These are phyloP conservation scores for Dolichomitus sp. DNA, from an alignment of 2,888 invertebrate species.

Conservation along the genomic window DNA sequence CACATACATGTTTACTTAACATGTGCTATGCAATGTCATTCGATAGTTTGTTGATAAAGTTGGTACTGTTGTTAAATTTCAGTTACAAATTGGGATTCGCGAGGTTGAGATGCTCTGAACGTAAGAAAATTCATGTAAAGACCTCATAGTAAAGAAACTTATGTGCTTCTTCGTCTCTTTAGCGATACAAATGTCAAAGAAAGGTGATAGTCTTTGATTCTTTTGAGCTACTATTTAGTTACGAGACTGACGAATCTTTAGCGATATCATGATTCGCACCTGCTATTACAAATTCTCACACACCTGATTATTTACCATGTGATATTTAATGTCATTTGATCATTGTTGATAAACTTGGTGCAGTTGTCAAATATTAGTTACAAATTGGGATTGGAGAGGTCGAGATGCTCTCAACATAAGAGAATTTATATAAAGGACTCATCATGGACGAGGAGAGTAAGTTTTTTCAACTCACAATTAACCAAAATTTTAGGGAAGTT, in stretches of 20 bases:
- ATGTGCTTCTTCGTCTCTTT: neutral
- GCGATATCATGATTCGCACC: neutral
- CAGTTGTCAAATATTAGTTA: neutral
- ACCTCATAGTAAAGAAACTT: too few species aligned
- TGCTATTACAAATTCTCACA: neutral
- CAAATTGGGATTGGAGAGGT: neutral
- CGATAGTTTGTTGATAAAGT: too few species aligned
- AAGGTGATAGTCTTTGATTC: neutral
- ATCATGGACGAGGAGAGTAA: too few species aligned
- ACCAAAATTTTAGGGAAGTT: too few species aligned
- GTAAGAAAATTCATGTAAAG: too few species aligned
- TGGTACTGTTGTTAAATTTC: too few species aligned
- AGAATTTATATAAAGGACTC: neutral
- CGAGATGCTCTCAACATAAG: neutral
- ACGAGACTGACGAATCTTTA: neutral
- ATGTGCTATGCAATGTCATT: too few species aligned
- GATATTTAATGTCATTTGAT: constrained; percentile 25
- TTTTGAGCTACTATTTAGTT: neutral
- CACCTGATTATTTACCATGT: constrained; percentile 22
- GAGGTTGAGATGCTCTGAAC: too few species aligned
- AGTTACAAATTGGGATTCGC: too few species aligned
- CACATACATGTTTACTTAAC: too few species aligned
- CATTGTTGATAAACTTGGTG: constrained; percentile 19
- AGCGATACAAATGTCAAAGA: neutral
- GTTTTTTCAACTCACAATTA: too few species aligned